Evolutionary conservation across 1,140 invertebrate species (phyloP), one percentile per base, ranked within the genome.

Genomic region (Parasteatoda tepidariorum): DNA sequence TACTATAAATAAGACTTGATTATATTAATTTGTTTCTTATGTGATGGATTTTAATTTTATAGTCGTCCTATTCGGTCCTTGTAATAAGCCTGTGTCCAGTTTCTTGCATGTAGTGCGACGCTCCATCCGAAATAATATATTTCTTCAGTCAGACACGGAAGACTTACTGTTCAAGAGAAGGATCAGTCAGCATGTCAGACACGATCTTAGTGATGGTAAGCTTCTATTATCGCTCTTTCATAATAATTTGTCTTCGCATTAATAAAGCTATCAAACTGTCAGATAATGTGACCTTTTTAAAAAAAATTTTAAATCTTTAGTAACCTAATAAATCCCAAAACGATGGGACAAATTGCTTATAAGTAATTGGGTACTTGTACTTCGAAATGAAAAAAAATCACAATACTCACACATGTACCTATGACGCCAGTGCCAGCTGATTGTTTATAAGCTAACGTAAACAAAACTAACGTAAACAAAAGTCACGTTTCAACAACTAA

Each of bases 151-250:
- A 0, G 73, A 59, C 3, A 48, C 18, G 4, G 30, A 38, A 11
- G 26, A 34, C 26, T 30, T 15, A 0, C 7, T 28, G 5, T 57
- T 68, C 64, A 79, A 15, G 33, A 55, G 57, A 4, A 34, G 30
- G 30, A 26, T 41, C 11, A 2, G 22, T 3, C 13, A 57, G 9
- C 34, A 34, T 38, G 9, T 24, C 0, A 13, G 76, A 0, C 76
- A 79, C 26, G 76, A 79, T 28, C 48, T 79, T 30, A 79, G 48
- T 13, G 59, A 79, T 59, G 76, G 76, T 79, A 26, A 57, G 71
- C 26, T 5, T 5, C 3, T 30, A 57, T 55, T 28, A 28, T 3
- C 28, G 9, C 15, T 26, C 2, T 30, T 55, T 34, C 57, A 38
- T 22, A 73, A 73, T 28, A 57, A 28, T 7, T 2, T 22, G n/a